Evolutionary conservation across 2,888 invertebrate species (phyloP), one percentile per base, ranked within the genome.

Genomic region (Lasioglossum villosulum): DNA sequence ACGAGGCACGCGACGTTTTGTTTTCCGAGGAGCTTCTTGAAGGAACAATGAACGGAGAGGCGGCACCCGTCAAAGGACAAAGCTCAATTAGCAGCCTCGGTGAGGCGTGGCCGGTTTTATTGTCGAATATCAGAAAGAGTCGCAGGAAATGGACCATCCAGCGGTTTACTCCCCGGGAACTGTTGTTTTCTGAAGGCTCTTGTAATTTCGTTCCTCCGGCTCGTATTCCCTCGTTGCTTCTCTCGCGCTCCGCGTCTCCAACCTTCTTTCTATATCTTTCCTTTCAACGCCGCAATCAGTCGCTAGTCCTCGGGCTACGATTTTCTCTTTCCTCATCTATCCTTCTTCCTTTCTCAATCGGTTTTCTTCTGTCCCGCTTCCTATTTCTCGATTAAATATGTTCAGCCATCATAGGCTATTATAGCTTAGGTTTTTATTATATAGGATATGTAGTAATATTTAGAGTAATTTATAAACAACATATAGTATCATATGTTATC

Each of bases 101-200:
- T 34, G 56, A 70, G 66, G 23, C 56, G 27, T 52, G n/a, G 6
- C 66, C n/a, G 37, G 37, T 75, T 78, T 80, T 79, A 84, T 84
- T 78, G 79, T 80, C 73, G 73, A 59, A 87, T 82, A 87, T 84
- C 82, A 83, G 84, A 63, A 84, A 80, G 77, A 80, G 30, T 30
- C 52, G n/a, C 70, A 56, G 23, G 63, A 42, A 68, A 76, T 70
- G 59, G 75, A 74, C 87, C 84, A 75, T 79, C 79, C 63, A 66
- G 80, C 81, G 56, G 71, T 86, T 86, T 88, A 83, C 83, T 80
- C 63, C 75, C n/a, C n/a, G 66, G 78, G 63, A 84, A 75, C 78
- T 80, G 79, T 56, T 59, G 78, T 76, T 83, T 78, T 83, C 66
- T 30, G 72, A 71, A 42, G 72, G 6, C 68, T 16, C 80, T 27